These are phyloP conservation scores for Phenganax subtilis DNA, from an alignment of 92 coral and sea anemone genomes.

Conservation along the genomic window DNA sequence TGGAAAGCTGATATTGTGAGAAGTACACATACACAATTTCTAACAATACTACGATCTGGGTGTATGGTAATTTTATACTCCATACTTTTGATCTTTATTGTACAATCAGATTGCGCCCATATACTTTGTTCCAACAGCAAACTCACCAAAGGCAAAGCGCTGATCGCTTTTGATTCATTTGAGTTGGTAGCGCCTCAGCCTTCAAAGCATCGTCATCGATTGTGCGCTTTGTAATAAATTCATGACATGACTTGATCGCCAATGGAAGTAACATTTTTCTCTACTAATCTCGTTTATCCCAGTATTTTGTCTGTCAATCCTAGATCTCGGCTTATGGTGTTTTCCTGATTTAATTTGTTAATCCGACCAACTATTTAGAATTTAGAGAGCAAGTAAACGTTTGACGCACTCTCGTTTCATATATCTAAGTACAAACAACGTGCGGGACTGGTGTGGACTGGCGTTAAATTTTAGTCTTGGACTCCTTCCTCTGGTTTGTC, in stretches of 20 bases:
- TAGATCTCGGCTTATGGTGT: neutral
- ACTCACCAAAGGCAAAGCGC: neutral
- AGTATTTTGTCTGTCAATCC: neutral
- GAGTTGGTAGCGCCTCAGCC: no score
- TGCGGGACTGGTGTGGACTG: no score
- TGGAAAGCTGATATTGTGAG: no score
- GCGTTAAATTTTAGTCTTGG: no score
- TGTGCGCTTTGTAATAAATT: neutral
- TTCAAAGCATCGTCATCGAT: neutral
- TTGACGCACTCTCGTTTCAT: neutral
- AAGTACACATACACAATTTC: no score
- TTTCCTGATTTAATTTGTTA: neutral
- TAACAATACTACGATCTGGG: no score
- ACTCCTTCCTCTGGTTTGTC: no score
- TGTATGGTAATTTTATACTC: no score
- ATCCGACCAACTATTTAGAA: constrained; percentile 12
- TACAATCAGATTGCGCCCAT: no score
- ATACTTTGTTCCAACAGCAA: no score
- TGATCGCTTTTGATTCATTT: neutral
- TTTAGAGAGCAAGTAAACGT: neutral
- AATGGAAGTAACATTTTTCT: neutral
- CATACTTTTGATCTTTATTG: no score
- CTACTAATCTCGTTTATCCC: neutral
- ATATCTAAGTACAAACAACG: neutral
- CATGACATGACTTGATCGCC: neutral